Base-by-base conservation (phyloP, 2,797 vertebrate genomes). In the Cirrhinus molitorella region DNA sequence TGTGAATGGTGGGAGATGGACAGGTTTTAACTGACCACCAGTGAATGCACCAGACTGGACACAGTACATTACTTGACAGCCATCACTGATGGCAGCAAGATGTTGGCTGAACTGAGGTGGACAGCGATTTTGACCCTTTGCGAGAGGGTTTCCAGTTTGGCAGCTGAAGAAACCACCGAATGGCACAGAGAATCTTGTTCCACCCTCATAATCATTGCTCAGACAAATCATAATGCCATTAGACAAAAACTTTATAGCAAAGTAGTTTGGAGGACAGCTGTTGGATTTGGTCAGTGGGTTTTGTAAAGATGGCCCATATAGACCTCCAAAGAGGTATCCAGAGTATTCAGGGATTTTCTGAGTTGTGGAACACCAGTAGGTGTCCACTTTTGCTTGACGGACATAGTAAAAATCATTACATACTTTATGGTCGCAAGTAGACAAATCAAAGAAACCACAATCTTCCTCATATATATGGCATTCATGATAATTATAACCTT, bases 151-250 rank as follows among this genome's bases (percentile, higher is more conserved):
- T 61, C 86, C 93, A 1, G 91, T 89, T 21, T 93, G 84, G 79
- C 97, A 99, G 89, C 97, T 97, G 84, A 99, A 97, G 90, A 99
- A 95, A 13, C 97, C 97, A 4, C 95, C 97, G 0, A 99, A 98
- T 2, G 95, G 93, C 13, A 97, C 94, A 0, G 95, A 87, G 8
- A 91, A 93, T 66, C 5, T 89, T 11, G 89, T 85, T 0, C n/a
- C n/a, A n/a, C n/a, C 92, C 95, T 0, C 97, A 0, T 95, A 96
- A 87, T 99, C 96, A 43, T 43, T 43, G 40, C 40, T 43, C 9
- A 43, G 9, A 43, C 40, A 43, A 43, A 43, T 10, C 40, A 9
- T 85, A 86, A 94, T 93, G 2, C 95, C 94, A 5, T 43, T 92
- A 0, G 96, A 96, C 85, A 96, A 4, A 19, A 96, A 91, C 21